phyloP scores from a whole-genome alignment of 2,113 vertebrate genomes.

The Tor tambroides region DNA sequence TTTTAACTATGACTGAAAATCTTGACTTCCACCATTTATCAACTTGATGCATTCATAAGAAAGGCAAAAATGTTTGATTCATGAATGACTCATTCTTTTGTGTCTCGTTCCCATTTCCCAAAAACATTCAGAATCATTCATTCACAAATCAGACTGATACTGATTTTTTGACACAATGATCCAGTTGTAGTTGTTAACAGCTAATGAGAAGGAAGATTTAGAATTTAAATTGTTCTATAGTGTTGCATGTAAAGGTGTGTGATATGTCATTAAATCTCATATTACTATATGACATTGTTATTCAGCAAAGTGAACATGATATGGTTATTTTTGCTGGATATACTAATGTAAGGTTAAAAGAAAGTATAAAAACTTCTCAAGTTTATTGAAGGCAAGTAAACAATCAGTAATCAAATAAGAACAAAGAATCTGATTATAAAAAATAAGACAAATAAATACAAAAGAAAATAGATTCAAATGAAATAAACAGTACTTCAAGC shows the following conservation, averaged over 20 bases:
- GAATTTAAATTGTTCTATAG: neutral
- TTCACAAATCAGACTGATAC: neutral
- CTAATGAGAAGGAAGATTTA: neutral
- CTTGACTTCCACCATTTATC: neutral
- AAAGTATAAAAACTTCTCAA: no score
- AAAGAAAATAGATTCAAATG: no score
- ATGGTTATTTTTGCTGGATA: neutral
- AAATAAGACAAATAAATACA: no score
- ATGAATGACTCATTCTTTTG: neutral
- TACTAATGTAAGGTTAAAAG: neutral
- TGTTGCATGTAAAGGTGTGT: neutral
- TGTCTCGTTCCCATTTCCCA: neutral
- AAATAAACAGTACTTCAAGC: no score
- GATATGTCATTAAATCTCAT: neutral
- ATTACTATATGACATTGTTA: neutral
- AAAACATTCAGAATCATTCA: neutral
- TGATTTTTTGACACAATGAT: neutral
- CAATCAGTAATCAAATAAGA: no score
- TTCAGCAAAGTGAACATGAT: neutral
- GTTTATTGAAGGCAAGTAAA: no score
- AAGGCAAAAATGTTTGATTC: neutral
- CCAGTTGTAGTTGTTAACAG: no score
- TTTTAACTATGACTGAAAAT: neutral
- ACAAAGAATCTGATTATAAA: no score
- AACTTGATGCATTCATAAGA: neutral